Percentiles rank a stretch among this genome's conserved stretches.
phyloP scores from a whole-genome alignment of 2,888 invertebrate genomes.

The Platycheirus albimanus region DNA sequence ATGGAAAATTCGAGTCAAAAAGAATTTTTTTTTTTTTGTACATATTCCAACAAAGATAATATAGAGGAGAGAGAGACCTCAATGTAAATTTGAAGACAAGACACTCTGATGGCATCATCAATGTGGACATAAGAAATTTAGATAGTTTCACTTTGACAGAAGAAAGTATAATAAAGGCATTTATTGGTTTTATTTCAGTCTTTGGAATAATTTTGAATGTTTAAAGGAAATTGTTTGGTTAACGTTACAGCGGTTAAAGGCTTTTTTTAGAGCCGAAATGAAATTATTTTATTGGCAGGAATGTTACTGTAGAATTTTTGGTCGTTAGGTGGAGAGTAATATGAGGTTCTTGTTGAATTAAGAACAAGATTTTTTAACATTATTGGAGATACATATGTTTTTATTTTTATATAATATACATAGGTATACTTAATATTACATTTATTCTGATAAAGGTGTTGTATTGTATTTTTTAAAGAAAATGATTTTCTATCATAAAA shows the following conservation, averaged over 20 bases:
- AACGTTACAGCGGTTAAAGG: background rate
- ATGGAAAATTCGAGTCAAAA: constrained; percentile 11
- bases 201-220: background rate
- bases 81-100: constrained; percentile 17
- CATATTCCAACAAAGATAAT: background rate
- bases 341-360: too few relatives aligned
- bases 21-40: constrained; percentile 1
- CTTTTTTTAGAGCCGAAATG: too few relatives aligned
- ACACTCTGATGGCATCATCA: constrained; percentile 4
- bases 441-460: too few relatives aligned
- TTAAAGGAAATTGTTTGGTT: background rate
- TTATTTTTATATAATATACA: too few relatives aligned
- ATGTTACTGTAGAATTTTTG: too few relatives aligned
- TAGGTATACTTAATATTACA: too few relatives aligned
- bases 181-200: background rate
- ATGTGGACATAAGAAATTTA: constrained; percentile 7
- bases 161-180: background rate
- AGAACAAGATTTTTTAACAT: too few relatives aligned
- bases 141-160: constrained; percentile 9
- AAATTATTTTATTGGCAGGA: too few relatives aligned
- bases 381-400: too few relatives aligned
- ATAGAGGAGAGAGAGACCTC: background rate
- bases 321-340: too few relatives aligned
- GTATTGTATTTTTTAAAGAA: too few relatives aligned
- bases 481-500: too few relatives aligned